phyloP scores from a whole-genome alignment of 2,797 vertebrate species.

The Syndactyla subalaris region DNA sequence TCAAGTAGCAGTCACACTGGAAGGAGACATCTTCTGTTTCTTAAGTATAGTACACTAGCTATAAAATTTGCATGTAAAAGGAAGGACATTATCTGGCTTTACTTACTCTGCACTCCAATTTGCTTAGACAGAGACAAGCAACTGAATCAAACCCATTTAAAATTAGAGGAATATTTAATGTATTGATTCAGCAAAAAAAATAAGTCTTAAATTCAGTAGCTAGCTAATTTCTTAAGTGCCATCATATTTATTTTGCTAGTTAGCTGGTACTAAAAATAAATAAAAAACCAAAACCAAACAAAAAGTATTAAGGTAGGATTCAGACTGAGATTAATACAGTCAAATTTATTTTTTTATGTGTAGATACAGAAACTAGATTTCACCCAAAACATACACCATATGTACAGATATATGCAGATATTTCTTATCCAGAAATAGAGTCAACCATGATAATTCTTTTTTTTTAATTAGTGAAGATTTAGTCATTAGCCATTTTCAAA shows the following conservation, averaged over 20 bases:
- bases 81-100: not conserved
- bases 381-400: not conserved
- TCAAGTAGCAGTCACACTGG: not conserved
- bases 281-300: not conserved
- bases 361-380: not conserved
- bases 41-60: not conserved
- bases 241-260: not conserved
- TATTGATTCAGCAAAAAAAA: not conserved
- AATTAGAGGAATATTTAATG: not conserved
- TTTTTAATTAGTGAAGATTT: not conserved
- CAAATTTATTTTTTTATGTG: not conserved
- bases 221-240: not conserved
- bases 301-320: not conserved
- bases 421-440: not conserved
- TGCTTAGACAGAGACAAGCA: not conserved
- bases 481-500: not conserved
- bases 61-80: not conserved
- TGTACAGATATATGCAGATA: not conserved
- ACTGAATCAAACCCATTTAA: not conserved
- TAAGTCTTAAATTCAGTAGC: not conserved
- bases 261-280: not conserved
- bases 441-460: not conserved
- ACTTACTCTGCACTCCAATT: not conserved
- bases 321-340: not conserved
- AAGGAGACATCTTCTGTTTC: not conserved